Evolutionary conservation across 2,113 vertebrate species (phyloP).

Genomic region (Psammodynastes pulverulentus): DNA sequence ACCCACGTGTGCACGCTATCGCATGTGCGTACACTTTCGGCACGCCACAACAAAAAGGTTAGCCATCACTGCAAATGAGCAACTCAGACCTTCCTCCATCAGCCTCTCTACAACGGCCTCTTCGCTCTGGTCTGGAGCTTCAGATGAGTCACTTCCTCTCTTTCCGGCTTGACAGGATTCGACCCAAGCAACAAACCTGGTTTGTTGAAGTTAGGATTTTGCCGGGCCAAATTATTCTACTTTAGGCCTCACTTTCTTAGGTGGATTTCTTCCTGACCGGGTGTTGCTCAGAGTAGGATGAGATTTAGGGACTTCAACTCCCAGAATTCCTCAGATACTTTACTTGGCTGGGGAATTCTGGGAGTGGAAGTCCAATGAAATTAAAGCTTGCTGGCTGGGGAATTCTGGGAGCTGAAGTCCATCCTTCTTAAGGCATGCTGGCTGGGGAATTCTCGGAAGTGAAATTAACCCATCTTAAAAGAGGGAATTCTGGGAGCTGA

Average conservation of each 20-base stretch:
- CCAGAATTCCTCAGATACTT: not conserved
- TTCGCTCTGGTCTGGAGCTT: not conserved
- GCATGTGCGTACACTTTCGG: no score
- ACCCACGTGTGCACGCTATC: no score
- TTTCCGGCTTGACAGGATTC: not conserved
- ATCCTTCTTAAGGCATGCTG: not conserved
- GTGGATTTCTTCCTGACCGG: not conserved
- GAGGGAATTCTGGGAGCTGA: not conserved
- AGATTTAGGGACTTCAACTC: not conserved
- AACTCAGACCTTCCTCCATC: not conserved
- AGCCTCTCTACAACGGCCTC: not conserved
- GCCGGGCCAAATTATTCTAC: not conserved
- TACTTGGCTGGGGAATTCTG: no score
- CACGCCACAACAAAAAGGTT: no score
- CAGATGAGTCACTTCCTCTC: not conserved
- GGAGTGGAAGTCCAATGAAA: no score
- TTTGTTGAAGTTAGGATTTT: not conserved
- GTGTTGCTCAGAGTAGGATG: not conserved
- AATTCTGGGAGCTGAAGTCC: not conserved
- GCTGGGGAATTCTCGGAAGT: no score
- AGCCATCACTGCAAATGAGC: no score
- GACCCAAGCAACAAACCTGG: not conserved
- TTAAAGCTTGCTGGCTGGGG: not conserved
- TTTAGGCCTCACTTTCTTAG: not conserved
- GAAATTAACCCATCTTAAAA: no score